These are phyloP conservation scores for Brotula barbata DNA, from an alignment of 2,797 vertebrate genomes.

Conservation along the genomic window DNA sequence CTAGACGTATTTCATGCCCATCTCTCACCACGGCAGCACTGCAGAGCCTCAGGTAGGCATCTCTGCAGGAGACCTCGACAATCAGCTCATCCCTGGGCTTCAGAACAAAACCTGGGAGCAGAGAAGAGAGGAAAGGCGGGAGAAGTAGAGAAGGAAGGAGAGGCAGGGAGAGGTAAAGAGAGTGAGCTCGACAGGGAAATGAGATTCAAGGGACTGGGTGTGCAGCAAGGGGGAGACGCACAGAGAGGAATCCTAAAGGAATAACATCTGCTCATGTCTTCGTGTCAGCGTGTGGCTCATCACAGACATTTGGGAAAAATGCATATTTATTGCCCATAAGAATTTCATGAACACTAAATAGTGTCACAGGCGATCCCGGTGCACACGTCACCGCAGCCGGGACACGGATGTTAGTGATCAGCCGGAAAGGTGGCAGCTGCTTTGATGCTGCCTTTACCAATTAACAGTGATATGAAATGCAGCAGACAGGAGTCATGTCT, in stretches of 20 bases:
- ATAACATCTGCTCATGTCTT: slow-evolving; percentile 76
- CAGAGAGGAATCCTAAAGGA: slow-evolving; percentile 64
- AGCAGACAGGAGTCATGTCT: slow-evolving; percentile 35
- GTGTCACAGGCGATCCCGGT: slow-evolving; percentile 67
- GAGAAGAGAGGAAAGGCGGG: slow-evolving; percentile 15
- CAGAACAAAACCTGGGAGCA: slow-evolving; percentile 78
- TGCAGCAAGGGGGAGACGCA: slow-evolving; percentile 9
- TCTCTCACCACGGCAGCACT: slow-evolving; percentile 77
- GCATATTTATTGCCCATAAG: slow-evolving; percentile 78
- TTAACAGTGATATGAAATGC: slow-evolving; percentile 56
- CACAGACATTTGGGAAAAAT: slow-evolving; percentile 68
- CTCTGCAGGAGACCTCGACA: slow-evolving; percentile 91
- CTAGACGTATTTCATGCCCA: slow-evolving; percentile 63
- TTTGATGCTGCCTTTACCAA: slow-evolving; percentile 63
- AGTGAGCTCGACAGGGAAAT: slow-evolving; percentile 47
- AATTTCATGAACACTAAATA: slow-evolving; percentile 80
- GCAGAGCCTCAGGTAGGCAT: slow-evolving; percentile 90
- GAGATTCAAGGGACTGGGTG: slow-evolving; percentile 58
- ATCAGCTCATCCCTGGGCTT: slow-evolving; percentile 81
- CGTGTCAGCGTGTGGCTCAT: slow-evolving; percentile 51
- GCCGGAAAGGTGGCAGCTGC: slow-evolving; percentile 62
- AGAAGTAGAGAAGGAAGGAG: not conserved
- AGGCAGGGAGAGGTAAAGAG: slow-evolving; percentile 19
- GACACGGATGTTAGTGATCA: slow-evolving; percentile 73
- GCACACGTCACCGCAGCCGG: slow-evolving; percentile 58